Base-by-base conservation (phyloP, 1,140 invertebrate genomes). In the Phymorhynchus buccinoides region DNA sequence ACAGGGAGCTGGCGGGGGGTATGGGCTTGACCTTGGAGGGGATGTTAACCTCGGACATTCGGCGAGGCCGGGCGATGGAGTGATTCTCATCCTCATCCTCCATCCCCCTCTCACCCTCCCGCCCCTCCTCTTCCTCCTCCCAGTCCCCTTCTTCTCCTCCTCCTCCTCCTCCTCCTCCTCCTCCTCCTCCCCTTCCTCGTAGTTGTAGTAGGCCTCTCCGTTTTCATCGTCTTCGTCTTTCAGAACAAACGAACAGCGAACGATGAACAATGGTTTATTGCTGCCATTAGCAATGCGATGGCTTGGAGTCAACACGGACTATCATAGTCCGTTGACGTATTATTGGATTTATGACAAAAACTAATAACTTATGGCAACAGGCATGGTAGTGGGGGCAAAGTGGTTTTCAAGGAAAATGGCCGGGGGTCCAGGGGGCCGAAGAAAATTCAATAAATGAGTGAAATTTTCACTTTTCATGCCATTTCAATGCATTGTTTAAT, bases 1-100 rank as follows among this genome's bases (percentile, higher is more conserved):
- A 99, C 94, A 99, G 98, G 89, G 98, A 97, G 92, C 96, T 96
- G 91, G 96, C 96, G 92, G 96, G 96, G 88, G 99, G 99, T 93
- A 99, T 99, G 83, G 98, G 98, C 94, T 97, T 96, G 92, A 96
- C 96, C 95, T 98, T 97, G 85, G 94, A 94, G 62, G 96, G 95
- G 88, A 96, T 96, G 94, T 96, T 97, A 90, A 97, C 95, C 94
- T 99, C 97, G 42, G 97, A 98, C 94, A 98, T 96, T 90, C 98
- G 95, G 89, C 98, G 95, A 75, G 98, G 98, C 89, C 97, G 88
- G 18, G 92, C 92, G 37, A 88, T 88, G 32, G 95, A 90, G 95
- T 96, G 88, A 84, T 96, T 95, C 41, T 90, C 88, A n/a, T 87
- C 84, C 27, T 92, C 95, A n/a, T 94, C 93, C 83, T 94, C 94